Percentiles rank a stretch among this genome's conserved stretches.
These are phyloP conservation scores for Rambutsinella grinnellia DNA, from an alignment of 2,888 invertebrate species.

Conservation along the genomic window DNA sequence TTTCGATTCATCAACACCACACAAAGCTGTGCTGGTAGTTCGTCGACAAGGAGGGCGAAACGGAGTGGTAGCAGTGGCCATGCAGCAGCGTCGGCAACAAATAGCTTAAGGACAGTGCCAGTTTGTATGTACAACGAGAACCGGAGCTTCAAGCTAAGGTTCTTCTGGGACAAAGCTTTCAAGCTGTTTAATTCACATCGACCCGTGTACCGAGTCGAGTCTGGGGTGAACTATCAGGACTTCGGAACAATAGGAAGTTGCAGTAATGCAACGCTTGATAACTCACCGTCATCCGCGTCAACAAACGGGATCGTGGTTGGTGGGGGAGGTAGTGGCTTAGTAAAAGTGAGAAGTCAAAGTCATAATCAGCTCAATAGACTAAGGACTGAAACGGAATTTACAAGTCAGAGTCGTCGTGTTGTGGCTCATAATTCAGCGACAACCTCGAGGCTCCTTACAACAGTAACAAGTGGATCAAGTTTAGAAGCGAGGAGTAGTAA, in stretches of 20 bases:
- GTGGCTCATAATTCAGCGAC: conserved; percentile 4
- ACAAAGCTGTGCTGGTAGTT: background rate
- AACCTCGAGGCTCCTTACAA: conserved; percentile 36
- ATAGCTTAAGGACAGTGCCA: conserved; percentile 59
- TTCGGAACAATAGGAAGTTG: conserved; percentile 51
- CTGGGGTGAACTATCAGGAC: conserved; percentile 66
- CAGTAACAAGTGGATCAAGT: conserved; percentile 25
- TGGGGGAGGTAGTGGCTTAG: conserved; percentile 28
- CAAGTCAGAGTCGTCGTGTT: background rate
- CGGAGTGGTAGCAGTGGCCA: background rate
- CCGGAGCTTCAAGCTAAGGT: conserved; percentile 63
- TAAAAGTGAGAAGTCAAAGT: conserved; percentile 60
- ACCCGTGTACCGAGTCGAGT: conserved; percentile 64
- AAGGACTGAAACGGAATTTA: conserved; percentile 38
- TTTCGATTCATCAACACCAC: conserved; percentile 63
- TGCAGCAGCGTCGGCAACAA: conserved; percentile 8
- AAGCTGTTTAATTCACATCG: conserved; percentile 64
- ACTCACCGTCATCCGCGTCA: background rate
- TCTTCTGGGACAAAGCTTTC: conserved; percentile 66
- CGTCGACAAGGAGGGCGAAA: conserved; percentile 1
- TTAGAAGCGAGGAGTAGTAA: background rate
- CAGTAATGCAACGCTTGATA: conserved; percentile 6
- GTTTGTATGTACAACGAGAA: conserved; percentile 64
- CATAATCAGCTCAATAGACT: conserved; percentile 58
- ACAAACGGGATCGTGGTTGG: background rate